Evolutionary conservation across 2,888 invertebrate species (phyloP).

Genomic region (Andricus curvator): DNA sequence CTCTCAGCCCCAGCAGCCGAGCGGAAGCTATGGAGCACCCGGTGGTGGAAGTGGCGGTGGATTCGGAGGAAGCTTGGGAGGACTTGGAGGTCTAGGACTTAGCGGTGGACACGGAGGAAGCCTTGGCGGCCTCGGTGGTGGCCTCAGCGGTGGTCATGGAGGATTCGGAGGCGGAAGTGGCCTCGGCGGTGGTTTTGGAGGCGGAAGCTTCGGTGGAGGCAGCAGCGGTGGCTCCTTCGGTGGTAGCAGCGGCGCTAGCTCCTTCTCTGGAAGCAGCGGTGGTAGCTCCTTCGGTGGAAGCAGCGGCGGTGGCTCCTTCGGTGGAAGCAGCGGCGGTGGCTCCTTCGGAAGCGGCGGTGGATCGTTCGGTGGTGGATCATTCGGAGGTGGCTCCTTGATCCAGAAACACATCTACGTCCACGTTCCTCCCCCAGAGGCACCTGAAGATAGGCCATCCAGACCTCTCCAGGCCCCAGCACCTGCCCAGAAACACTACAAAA

Average conservation of each 20-base stretch:
- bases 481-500: conserved; percentile 93
- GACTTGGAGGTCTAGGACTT: conserved; percentile 51
- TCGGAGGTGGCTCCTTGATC: conserved; percentile 83
- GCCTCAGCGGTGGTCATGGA: conserved; percentile 55
- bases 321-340: conserved; percentile 52
- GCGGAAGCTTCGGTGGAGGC: conserved; percentile 55
- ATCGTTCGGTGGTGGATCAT: conserved; percentile 60
- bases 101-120: conserved; percentile 50
- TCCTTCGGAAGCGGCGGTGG: conserved; percentile 37
- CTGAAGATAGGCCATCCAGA: conserved; percentile 84
- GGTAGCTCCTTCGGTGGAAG: conserved; percentile 72
- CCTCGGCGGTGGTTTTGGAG: conserved; percentile 50
- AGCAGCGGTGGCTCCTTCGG: conserved; percentile 48
- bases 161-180: conserved; percentile 57
- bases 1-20: conserved; percentile 64
- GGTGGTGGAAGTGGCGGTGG: conserved; percentile 60
- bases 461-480: conserved; percentile 84
- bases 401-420: conserved; percentile 95
- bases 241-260: conserved; percentile 33
- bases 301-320: conserved; percentile 59
- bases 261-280: conserved; percentile 54
- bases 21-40: conserved; percentile 70
- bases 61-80: conserved; percentile 52
- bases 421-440: conserved; percentile 91
- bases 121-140: conserved; percentile 55